Conservation (phyloP, 2,888 invertebrate genomes). For the Chaitophorus viminalis region DNA sequence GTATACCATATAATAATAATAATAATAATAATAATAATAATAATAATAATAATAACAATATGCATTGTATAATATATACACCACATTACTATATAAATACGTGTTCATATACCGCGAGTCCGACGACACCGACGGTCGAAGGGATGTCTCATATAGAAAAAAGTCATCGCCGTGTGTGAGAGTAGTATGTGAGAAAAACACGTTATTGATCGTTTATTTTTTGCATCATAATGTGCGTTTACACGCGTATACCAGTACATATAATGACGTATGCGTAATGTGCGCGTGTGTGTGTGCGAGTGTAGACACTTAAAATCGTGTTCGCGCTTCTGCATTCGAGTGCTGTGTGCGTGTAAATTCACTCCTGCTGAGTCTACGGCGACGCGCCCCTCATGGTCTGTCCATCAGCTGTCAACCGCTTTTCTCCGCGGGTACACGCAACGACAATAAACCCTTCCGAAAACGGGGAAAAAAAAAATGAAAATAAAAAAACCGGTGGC, state of each 20-base stretch:
- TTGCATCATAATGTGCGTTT: neutral
- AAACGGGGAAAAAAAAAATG: neutral
- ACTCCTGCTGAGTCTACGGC: slow-evolving; percentile 36
- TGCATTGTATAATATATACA: neutral
- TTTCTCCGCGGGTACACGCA: neutral
- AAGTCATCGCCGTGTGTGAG: slow-evolving; percentile 16
- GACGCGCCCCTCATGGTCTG: slow-evolving; percentile 29
- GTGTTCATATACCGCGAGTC: neutral
- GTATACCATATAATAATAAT: neutral
- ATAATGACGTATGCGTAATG: neutral
- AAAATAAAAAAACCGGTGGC: slow-evolving; percentile 38
- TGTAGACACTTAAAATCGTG: slow-evolving; percentile 37
- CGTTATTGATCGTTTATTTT: slow-evolving; percentile 52
- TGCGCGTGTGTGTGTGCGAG: too few species aligned
- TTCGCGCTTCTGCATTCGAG: slow-evolving; percentile 26
- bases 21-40: too few species aligned
- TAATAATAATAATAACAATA: too few species aligned
- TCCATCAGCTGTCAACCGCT: slow-evolving; percentile 58
- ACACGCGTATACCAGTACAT: neutral
- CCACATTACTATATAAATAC: neutral
- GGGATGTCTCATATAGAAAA: neutral
- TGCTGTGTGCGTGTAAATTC: slow-evolving; percentile 44
- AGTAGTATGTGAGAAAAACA: slow-evolving; percentile 46
- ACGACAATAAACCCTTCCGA: slow-evolving; percentile 23
- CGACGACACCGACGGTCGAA: neutral